These are phyloP conservation scores for Pelosia muscerda DNA, from an alignment of 2,888 invertebrate species.

Conservation along the genomic window DNA sequence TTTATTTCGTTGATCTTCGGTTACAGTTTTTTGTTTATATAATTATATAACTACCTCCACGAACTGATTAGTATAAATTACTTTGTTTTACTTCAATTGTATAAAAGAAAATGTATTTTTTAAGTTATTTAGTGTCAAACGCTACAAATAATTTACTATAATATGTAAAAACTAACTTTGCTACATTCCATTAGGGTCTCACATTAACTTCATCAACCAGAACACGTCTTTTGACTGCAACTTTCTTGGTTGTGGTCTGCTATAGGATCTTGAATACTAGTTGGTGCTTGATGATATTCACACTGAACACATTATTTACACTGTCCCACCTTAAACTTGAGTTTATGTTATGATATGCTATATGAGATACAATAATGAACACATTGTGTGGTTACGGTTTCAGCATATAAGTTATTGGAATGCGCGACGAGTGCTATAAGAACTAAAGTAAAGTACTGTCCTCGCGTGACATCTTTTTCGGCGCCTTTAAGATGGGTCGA, in stretches of 20 bases:
- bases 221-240: neutral
- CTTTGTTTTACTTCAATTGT: neutral
- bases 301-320: neutral
- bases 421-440: neutral
- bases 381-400: neutral
- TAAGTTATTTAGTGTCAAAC: neutral
- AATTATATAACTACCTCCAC: neutral
- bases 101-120: neutral
- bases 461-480: neutral
- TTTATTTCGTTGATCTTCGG: constrained; percentile 6
- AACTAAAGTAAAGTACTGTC: constrained; percentile 1
- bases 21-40: neutral
- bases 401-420: neutral
- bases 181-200: neutral
- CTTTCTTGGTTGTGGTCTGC: neutral
- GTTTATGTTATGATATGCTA: neutral
- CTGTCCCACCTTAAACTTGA: neutral
- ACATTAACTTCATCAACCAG: neutral
- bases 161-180: neutral
- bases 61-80: neutral
- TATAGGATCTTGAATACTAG: neutral
- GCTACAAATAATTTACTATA: neutral
- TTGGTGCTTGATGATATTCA: neutral
- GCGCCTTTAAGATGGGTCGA: neutral
- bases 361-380: neutral